A percentile compares a stretch with the other conserved stretches of the same genome.
Evolutionary conservation across 1,140 invertebrate species (phyloP).

Genomic region (Penaeus indicus): DNA sequence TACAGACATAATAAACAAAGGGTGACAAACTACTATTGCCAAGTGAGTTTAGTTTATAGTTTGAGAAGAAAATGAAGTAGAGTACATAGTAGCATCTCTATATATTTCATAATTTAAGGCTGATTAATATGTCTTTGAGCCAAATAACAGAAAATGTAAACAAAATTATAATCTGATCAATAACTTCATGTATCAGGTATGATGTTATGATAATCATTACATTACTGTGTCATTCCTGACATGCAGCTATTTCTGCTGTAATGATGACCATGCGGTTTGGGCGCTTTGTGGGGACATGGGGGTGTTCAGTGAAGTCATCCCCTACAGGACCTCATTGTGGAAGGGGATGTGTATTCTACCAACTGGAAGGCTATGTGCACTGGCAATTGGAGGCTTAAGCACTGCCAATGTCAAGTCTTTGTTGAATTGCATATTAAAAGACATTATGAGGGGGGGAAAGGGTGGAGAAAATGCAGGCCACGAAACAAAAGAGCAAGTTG

Average conservation of each 20-base stretch:
- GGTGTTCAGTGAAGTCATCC: not conserved
- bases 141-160: constrained; percentile 13
- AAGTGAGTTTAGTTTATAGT: constrained; percentile 33
- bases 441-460: too few relatives aligned
- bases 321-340: too few relatives aligned
- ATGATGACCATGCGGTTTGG: constrained; percentile 49
- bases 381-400: too few relatives aligned
- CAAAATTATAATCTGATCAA: constrained; percentile 6
- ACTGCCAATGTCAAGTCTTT: too few relatives aligned
- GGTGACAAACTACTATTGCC: constrained; percentile 39
- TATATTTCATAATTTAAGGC: constrained; percentile 26
- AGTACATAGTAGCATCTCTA: constrained; percentile 13
- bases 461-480: too few relatives aligned
- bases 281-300: constrained; percentile 31
- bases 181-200: constrained; percentile 7
- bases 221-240: constrained; percentile 47
- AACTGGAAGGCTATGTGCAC: too few relatives aligned
- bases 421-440: too few relatives aligned
- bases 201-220: constrained; percentile 45
- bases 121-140: constrained; percentile 1
- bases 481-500: too few relatives aligned
- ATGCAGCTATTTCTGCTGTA: constrained; percentile 52
- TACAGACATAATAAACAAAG: constrained; percentile 40
- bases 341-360: too few relatives aligned
- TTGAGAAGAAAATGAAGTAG: not conserved